Evolutionary conservation across 2,888 invertebrate genomes (phyloP), one percentile per base, ranked within the genome.

Genomic region (Netelia fuscicornis): DNA sequence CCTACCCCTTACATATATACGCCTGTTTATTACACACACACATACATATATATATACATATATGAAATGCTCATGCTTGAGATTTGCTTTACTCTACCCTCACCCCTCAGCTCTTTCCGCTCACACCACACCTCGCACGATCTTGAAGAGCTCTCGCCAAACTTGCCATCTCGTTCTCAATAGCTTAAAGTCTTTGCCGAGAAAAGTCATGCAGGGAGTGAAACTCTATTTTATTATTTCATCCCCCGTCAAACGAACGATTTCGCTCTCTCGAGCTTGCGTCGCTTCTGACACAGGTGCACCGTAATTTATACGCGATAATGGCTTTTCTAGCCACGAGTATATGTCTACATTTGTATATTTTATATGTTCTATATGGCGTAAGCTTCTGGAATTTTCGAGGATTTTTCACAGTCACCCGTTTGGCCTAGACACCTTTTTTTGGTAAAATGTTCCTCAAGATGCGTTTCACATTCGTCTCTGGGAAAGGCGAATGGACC

Each of bases 361-460:
- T 65, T 9, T 17, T 42, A 20, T 30, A 64, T 67, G 72, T 25
- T 67, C 58, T 23, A 20, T 37, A 60, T 74, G 37, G 1, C 37
- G 37, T 37, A 37, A 6, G 64, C 64, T 79, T 79, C 75, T 79
- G 74, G 83, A 70, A 83, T 71, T 54, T 48, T 62, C 54, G 62
- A 62, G 72, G 72, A 76, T 83, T 80, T 62, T 37, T 37, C 56
- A 67, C 56, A 68, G 23, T 30, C 65, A 30, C 62, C 62, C 54
- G 54, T 20, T 17, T 44, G 20, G 6, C 0, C 37, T 37, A 71
- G 65, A 71, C 30, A 10, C 20, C 1, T 71, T 71, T 68, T 77
- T 74, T 67, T 76, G 70, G 65, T 85, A 58, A 79, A 85, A 79
- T 72, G 81, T 71, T 79, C 64, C 58, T 78, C 62, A 54, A 79